Conservation (phyloP, 2,113 vertebrate genomes). For the Sterna hirundo region DNA sequence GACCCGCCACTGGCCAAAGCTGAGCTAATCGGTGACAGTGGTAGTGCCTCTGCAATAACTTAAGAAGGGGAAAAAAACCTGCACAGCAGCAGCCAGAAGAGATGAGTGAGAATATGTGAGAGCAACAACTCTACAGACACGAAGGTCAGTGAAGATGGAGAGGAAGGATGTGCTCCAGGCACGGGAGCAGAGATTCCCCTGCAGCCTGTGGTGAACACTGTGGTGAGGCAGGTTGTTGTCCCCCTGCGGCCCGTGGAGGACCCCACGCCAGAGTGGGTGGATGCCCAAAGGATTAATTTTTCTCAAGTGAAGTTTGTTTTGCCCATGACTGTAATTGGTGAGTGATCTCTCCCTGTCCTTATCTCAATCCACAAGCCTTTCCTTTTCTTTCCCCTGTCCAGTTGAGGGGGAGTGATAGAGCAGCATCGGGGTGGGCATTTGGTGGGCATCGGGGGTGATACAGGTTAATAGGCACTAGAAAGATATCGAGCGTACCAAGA, state of each 20-base stretch:
- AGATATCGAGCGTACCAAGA: rapidly evolving
- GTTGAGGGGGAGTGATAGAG: neutral
- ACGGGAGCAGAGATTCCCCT: neutral
- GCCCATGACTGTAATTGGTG: neutral
- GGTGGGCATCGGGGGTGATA: neutral
- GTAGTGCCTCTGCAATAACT: neutral
- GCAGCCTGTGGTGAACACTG: neutral
- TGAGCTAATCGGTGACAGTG: neutral
- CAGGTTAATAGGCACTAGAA: neutral
- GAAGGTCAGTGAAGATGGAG: neutral
- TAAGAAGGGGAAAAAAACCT: neutral
- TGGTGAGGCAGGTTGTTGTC: neutral
- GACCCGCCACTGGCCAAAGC: neutral
- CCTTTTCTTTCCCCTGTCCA: neutral
- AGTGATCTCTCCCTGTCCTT: neutral
- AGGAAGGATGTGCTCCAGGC: neutral
- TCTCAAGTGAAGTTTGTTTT: neutral
- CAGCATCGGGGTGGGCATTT: too few species aligned
- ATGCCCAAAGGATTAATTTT: neutral
- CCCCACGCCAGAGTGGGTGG: too few species aligned
- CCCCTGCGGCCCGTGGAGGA: neutral
- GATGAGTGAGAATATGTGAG: neutral
- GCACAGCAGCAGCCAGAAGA: neutral
- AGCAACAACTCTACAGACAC: neutral
- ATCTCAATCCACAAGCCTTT: neutral